Base-by-base conservation (phyloP, 1,140 invertebrate genomes). In the Bombus picipes region DNA sequence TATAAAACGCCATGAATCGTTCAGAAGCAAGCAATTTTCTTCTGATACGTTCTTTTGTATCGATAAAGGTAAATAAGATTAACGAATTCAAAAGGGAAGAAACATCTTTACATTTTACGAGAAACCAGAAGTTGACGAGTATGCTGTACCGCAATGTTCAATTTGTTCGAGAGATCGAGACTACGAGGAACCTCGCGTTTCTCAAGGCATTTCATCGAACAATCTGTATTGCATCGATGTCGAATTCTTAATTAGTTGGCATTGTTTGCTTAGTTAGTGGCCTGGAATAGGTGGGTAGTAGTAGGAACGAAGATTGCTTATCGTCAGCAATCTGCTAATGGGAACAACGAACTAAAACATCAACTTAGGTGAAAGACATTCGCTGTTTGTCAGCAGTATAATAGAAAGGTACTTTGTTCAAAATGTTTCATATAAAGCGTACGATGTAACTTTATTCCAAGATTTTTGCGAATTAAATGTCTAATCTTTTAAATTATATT, bases 171-270 rank as follows among this genome's bases (percentile, higher is more conserved):
- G 18, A 2, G 47, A 47, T 47, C 47, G 47, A 8, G 47, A 43
- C 0, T 13, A 59, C 15, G 22, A n/a, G 71, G 53, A 68, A 37
- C 18, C 34, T 68, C 2, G 0, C 1, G 8, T 68, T 25, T 39
- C 53, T 47, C 22, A 77, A 37, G 47, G 47, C 28, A 68, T 76
- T 32, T n/a, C 22, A 22, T 15, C 15, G 22, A 62, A 66, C 73
- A 41, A 53, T 41, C 47, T 32, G 73, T 85, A 85, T 81, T 79
- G 65, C 68, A 25, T 71, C n/a, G 78, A 81, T 91, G 90, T 90
- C 91, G 88, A 91, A 92, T 91, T 86, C 91, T 92, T 92, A 92
- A 93, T 93, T 92, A 92, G 91, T 92, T 91, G 88, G 85, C 86
- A 92, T 88, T 92, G 89, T 91, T 82, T 79, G 76, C 78, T 90